Percentiles rank a stretch among this genome's conserved stretches.
phyloP scores from a whole-genome alignment of 2,797 vertebrate species.

The Orientallactaga sibirica region DNA sequence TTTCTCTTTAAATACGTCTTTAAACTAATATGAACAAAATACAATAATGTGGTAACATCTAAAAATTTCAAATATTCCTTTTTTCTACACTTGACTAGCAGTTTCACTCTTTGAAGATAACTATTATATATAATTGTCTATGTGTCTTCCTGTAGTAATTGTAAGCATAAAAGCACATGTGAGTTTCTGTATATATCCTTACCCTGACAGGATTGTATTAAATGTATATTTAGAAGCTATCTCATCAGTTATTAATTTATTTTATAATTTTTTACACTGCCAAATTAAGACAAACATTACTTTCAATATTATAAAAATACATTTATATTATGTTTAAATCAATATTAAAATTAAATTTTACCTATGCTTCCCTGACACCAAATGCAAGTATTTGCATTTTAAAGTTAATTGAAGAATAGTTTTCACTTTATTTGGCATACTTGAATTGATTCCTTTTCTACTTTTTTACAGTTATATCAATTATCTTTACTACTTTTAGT shows the following conservation, averaged over 20 bases:
- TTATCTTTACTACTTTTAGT: not conserved
- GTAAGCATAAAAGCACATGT: not conserved
- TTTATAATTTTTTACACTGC: constrained; percentile 35
- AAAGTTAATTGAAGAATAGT: not conserved
- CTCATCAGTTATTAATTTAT: constrained; percentile 11
- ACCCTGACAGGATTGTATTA: not conserved
- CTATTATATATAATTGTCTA: not conserved
- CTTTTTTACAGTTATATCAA: not conserved
- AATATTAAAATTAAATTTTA: constrained; percentile 11
- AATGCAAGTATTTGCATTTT: not conserved
- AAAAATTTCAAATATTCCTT: constrained; percentile 14
- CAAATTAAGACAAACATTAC: not conserved
- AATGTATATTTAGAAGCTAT: not conserved
- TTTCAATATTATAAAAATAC: constrained; percentile 38
- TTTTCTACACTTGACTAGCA: not conserved
- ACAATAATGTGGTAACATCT: not conserved
- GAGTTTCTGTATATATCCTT: not conserved
- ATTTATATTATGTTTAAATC: constrained; percentile 18
- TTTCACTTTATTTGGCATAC: not conserved
- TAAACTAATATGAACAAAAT: not conserved
- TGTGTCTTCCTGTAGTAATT: not conserved
- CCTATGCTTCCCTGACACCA: not conserved
- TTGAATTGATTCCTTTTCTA: not conserved
- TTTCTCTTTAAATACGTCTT: constrained; percentile 34
- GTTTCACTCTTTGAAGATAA: not conserved